Evolutionary conservation across 1,140 invertebrate genomes (phyloP), one percentile per base, ranked within the genome.

Genomic region (Aphelenchoides besseyi): DNA sequence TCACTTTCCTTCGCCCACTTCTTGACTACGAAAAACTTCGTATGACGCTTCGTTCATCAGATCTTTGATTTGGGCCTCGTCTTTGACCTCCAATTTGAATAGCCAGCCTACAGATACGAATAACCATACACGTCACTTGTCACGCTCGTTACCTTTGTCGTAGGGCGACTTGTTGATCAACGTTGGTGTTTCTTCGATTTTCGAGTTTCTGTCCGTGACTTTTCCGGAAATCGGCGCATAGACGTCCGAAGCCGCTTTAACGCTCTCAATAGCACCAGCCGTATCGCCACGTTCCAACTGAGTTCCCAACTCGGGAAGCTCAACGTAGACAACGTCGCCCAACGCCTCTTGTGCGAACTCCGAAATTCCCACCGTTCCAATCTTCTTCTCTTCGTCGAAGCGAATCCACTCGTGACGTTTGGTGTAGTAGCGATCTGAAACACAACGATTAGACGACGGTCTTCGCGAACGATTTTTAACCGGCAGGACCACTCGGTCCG

Each of bases 231-330:
- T 89, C 1, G 95, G 95, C 74, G 91, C 91, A 85, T 93, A 97
- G 2, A 98, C 87, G 87, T 98, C 95, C 85, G 91, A 95, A 29
- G 93, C 94, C 26, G 72, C 73, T 57, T 98, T 98, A 0, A 98
- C 95, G 86, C 94, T 97, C 86, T 98, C 95, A 66, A 98, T 86
- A 2, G 94, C 93, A 3, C 94, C 94, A 85, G 92, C 94, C 87
- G 95, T 59, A 16, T 80, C 72, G 23, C 76, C 77, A 48, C 67
- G 53, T 29, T 32, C 33, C 28, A 79, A 30, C 61, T 83, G 79
- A 30, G 88, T 87, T 30, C 90, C 91, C 28, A 90, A 86, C 68
- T 95, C 92, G 37, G 94, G 94, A 70, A 95, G 87, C 84, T 97
- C 92, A 62, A 92, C 93, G 85, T 91, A 97, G 0, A 97, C 94